Percentiles rank a stretch among this genome's conserved stretches.
These are phyloP conservation scores for Ochlodes sylvanus DNA, from an alignment of 2,888 invertebrate species.

Conservation along the genomic window DNA sequence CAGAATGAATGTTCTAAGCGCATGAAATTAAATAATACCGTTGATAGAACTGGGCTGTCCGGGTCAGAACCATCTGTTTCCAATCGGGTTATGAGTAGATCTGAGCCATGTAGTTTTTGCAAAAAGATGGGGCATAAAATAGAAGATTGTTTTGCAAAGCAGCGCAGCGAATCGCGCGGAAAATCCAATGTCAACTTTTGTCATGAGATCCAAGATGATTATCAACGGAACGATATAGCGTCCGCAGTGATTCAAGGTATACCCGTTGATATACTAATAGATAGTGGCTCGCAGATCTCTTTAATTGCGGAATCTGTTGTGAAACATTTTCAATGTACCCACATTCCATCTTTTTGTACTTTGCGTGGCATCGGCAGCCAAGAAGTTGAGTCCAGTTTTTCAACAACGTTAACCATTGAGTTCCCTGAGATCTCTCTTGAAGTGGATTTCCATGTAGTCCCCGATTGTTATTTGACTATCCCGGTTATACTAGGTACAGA, in stretches of 20 bases:
- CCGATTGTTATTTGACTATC: no score
- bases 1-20: neutral
- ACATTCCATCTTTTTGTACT: neutral
- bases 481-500: no score
- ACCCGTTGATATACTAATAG: conserved; percentile 1
- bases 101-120: no score
- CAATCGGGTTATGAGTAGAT: no score
- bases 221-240: neutral
- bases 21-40: neutral
- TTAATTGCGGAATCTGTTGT: neutral
- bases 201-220: neutral
- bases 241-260: conserved; percentile 6
- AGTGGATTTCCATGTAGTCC: no score
- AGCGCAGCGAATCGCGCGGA: neutral
- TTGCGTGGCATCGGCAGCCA: neutral
- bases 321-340: conserved; percentile 5
- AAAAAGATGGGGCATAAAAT: no score
- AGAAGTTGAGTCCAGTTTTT: neutral
- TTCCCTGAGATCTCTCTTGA: neutral
- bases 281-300: neutral
- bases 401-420: neutral
- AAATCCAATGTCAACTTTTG: neutral
- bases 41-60: no score
- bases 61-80: no score
- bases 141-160: no score